These are phyloP conservation scores for Hylyphantes graminicola DNA, from an alignment of 1,140 invertebrate genomes.

Conservation along the genomic window DNA sequence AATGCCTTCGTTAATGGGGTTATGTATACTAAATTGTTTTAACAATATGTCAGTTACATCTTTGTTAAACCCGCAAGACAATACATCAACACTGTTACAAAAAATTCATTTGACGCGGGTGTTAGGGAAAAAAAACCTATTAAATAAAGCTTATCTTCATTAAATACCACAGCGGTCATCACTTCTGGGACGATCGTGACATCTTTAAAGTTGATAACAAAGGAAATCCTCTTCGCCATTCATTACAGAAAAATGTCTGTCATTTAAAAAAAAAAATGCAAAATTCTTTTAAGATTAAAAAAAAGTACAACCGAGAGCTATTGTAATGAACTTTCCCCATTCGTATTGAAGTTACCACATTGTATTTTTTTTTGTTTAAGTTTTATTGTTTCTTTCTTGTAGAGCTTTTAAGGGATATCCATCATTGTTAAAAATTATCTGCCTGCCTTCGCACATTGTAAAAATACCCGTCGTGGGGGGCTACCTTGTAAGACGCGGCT, in stretches of 20 bases:
- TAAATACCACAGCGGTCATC: neutral
- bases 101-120: too few species aligned
- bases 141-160: constrained; percentile 12
- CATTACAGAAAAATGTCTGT: neutral
- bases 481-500: neutral
- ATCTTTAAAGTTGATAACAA: constrained; percentile 6
- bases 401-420: neutral
- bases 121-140: neutral
- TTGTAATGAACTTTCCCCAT: neutral
- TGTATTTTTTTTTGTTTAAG: neutral
- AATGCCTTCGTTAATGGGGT: too few species aligned
- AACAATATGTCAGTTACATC: too few species aligned
- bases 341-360: neutral
- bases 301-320: neutral
- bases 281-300: neutral
- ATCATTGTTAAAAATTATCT: constrained; percentile 13
- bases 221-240: neutral
- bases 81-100: too few species aligned
- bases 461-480: neutral
- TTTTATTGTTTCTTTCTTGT: neutral
- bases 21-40: too few species aligned
- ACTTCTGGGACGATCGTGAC: neutral
- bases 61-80: too few species aligned
- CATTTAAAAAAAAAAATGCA: neutral
- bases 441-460: neutral